These are phyloP conservation scores for Perizoma affinitatum DNA, from an alignment of 2,888 invertebrate genomes.

Conservation along the genomic window DNA sequence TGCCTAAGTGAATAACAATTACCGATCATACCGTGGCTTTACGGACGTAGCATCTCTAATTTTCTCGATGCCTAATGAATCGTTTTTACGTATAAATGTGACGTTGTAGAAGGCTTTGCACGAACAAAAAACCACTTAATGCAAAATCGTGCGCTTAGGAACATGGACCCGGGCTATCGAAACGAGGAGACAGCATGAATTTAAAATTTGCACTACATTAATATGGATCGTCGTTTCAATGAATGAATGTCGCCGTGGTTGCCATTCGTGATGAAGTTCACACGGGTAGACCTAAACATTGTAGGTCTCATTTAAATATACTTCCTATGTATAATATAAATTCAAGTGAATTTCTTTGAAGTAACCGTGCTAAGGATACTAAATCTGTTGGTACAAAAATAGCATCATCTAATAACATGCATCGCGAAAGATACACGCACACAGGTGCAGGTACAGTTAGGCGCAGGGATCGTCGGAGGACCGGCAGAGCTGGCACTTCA, in stretches of 20 bases:
- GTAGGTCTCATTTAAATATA: constrained; percentile 82
- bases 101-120: constrained; percentile 74
- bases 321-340: constrained; percentile 82
- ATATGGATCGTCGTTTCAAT: constrained; percentile 83
- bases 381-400: constrained; percentile 72
- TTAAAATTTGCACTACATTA: constrained; percentile 83
- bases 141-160: constrained; percentile 80
- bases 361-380: constrained; percentile 75
- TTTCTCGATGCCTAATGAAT: constrained; percentile 66
- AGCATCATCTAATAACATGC: constrained; percentile 74
- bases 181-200: constrained; percentile 79
- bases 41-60: constrained; percentile 64
- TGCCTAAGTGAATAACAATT: constrained; percentile 56
- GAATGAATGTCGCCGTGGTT: constrained; percentile 81
- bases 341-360: constrained; percentile 80
- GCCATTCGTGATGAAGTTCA: constrained; percentile 83
- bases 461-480: constrained; percentile 42
- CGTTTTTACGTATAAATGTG: constrained; percentile 67
- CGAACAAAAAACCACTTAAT: constrained; percentile 78
- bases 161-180: constrained; percentile 74
- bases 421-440: constrained; percentile 56
- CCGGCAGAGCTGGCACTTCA: constrained; percentile 30
- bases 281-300: constrained; percentile 80
- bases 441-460: constrained; percentile 55
- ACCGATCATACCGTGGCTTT: constrained; percentile 49